Evolutionary conservation across 2,113 vertebrate genomes (phyloP).

Genomic region (Sander vitreus): DNA sequence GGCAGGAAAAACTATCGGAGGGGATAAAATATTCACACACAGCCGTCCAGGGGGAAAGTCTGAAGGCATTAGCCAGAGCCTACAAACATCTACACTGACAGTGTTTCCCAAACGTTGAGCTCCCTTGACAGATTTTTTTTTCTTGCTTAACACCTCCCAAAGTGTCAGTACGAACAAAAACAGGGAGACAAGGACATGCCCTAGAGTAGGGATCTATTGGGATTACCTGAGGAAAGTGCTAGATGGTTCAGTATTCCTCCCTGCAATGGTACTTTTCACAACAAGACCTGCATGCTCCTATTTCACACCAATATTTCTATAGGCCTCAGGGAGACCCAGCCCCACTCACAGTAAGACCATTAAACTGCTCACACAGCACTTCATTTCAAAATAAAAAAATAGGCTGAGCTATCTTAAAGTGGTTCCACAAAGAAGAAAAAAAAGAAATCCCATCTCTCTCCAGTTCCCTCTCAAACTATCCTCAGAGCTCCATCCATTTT

Average conservation of each 20-base stretch:
- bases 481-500: slow-evolving; percentile 78
- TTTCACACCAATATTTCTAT: slow-evolving; percentile 77
- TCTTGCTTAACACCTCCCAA: slow-evolving; percentile 69
- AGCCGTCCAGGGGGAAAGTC: slow-evolving; percentile 77
- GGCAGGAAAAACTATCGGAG: slow-evolving; percentile 81
- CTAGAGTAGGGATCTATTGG: slow-evolving; percentile 66
- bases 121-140: slow-evolving; percentile 74
- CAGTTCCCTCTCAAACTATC: slow-evolving; percentile 71
- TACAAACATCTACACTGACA: slow-evolving; percentile 78
- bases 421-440: slow-evolving; percentile 58
- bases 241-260: slow-evolving; percentile 60
- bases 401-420: slow-evolving; percentile 76
- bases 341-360: slow-evolving; percentile 74
- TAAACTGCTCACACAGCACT: slow-evolving; percentile 82
- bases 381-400: slow-evolving; percentile 79
- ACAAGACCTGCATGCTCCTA: slow-evolving; percentile 71
- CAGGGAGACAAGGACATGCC: slow-evolving; percentile 62
- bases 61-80: slow-evolving; percentile 79
- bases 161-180: slow-evolving; percentile 71
- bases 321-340: slow-evolving; percentile 69
- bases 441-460: slow-evolving; percentile 78
- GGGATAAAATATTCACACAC: slow-evolving; percentile 84
- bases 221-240: slow-evolving; percentile 71
- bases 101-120: slow-evolving; percentile 77
- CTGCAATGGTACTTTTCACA: slow-evolving; percentile 60